Base-by-base conservation (phyloP, 2,888 invertebrate genomes). In the Netelia melanura region DNA sequence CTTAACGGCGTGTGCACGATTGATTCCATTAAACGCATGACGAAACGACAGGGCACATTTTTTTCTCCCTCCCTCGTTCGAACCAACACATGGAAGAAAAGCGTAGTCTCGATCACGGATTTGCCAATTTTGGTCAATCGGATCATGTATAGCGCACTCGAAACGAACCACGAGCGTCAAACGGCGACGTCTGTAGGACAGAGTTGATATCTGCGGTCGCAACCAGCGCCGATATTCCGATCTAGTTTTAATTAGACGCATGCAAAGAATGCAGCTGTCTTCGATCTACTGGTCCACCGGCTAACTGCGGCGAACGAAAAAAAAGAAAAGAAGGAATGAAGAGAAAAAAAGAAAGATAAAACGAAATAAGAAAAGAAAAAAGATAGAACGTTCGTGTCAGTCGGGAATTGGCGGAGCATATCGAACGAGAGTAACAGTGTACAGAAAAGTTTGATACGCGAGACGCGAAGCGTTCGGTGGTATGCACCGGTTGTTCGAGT, bases 201-300 rank as follows among this genome's bases (percentile, higher is more conserved):
- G 2, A 21, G 44, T 23, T 1, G 25, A 30, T 43, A 21, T 54
- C n/a, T 11, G 38, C 21, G 38, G 38, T 11, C 52, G 48, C 64
- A 70, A 38, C 17, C 52, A 14, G 70, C 56, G 8, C 56, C n/a
- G 67, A 79, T 80, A 86, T 78, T 84, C 58, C 48, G 70, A 79
- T 86, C 70, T 61, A 79, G 70, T 82, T 84, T 84, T 83, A 86
- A 86, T 86, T 77, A 83, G 81, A 83, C 72, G 74, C 77, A 83
- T 83, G 72, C 77, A 81, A 86, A 86, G 78, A 81, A 81, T 80
- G 68, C 72, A 78, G 83, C 71, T 62, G 71, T 74, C 68, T 77
- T 61, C 62, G 80, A 81, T 77, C 72, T 74, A 21, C 58, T 6
- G 43, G 65, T 67, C n/a, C n/a, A 67, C 43, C 44, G 61, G 54